Conservation (phyloP, 2,797 vertebrate species). For the Acanthiza pusilla region DNA sequence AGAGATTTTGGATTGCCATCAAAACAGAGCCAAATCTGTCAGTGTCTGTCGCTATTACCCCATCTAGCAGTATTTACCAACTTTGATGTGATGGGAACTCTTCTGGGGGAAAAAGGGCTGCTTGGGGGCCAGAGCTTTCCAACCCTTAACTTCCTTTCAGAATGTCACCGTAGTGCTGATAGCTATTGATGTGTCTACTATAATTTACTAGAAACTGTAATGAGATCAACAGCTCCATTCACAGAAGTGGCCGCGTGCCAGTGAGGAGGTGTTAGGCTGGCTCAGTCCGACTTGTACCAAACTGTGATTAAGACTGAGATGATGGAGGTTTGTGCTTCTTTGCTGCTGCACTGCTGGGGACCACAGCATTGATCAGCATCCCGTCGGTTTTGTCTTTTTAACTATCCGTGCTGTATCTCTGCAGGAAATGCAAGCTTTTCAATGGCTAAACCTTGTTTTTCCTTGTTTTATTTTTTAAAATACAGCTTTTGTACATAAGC, state of each 20-base stretch:
- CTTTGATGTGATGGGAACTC: background rate
- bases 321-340: background rate
- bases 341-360: background rate
- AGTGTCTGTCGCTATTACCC: background rate
- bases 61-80: background rate
- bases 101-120: background rate
- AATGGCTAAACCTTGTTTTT: background rate
- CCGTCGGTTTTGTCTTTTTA: background rate
- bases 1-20: slow-evolving; percentile 28
- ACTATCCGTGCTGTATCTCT: background rate
- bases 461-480: background rate
- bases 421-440: background rate
- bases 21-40: background rate
- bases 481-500: background rate
- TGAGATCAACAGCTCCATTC: background rate
- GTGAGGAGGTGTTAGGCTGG: background rate
- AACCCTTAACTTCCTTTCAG: background rate
- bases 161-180: background rate
- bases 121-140: background rate
- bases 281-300: background rate
- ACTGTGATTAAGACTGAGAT: background rate
- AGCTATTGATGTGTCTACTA: background rate
- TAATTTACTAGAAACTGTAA: background rate
- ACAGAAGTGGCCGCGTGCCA: background rate
- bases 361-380: background rate